Conservation (phyloP, 2,888 invertebrate genomes). For the Sesia apiformis region DNA sequence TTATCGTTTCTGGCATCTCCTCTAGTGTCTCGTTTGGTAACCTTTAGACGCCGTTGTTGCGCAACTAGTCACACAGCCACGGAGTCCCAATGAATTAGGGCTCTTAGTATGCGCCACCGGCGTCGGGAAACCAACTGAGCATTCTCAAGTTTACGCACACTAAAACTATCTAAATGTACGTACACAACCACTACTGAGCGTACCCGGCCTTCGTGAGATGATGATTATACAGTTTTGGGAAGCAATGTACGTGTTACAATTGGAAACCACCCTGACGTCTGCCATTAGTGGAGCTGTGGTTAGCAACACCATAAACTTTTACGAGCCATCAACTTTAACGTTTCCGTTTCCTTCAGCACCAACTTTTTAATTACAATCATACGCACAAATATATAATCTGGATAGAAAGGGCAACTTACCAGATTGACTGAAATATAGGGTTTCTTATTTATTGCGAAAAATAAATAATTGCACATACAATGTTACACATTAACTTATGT, state of each 20-base stretch:
- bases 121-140: too few relatives aligned
- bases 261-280: neutral
- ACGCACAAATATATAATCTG: neutral
- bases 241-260: neutral
- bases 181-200: too few relatives aligned
- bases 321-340: conserved; percentile 3
- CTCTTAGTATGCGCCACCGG: neutral
- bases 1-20: neutral
- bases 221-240: too few relatives aligned
- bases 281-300: conserved; percentile 2
- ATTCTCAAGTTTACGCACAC: too few relatives aligned
- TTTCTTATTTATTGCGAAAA: too few relatives aligned
- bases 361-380: conserved; percentile 3
- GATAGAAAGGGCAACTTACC: neutral
- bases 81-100: neutral
- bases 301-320: conserved; percentile 5
- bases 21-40: neutral
- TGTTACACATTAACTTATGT: too few relatives aligned
- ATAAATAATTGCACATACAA: too few relatives aligned
- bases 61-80: neutral
- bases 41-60: neutral
- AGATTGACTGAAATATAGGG: neutral
- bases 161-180: too few relatives aligned
- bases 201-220: too few relatives aligned
- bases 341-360: conserved; percentile 3